Evolutionary conservation across 2,113 vertebrate species (phyloP).

Genomic region (Salvator merianae): DNA sequence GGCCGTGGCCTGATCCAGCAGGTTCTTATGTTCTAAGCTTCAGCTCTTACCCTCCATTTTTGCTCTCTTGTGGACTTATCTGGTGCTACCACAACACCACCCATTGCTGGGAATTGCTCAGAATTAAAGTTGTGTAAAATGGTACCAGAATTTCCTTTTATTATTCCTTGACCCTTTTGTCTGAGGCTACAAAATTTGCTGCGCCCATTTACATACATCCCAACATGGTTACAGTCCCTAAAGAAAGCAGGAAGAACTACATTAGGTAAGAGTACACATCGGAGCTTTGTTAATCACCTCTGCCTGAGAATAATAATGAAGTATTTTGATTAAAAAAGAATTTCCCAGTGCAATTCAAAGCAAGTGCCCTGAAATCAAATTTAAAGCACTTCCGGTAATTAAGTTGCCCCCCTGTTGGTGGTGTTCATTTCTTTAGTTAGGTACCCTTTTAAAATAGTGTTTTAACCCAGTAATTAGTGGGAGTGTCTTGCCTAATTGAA

Average conservation of each 20-base stretch:
- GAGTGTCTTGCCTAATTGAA: conserved; percentile 42
- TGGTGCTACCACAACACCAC: too few species aligned
- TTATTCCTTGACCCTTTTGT: too few species aligned
- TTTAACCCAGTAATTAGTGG: conserved; percentile 56
- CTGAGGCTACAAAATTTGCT: too few species aligned
- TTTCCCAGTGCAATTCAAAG: conserved; percentile 37
- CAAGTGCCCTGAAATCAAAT: conserved; percentile 37
- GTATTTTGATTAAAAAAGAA: conserved; percentile 46
- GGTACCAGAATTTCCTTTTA: too few species aligned
- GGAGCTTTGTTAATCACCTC: conserved; percentile 50
- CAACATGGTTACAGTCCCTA: conserved; percentile 22
- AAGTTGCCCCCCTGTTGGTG: conserved; percentile 43
- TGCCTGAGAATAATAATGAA: conserved; percentile 46
- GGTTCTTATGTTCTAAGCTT: too few species aligned
- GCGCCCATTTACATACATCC: not conserved
- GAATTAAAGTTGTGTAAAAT: too few species aligned
- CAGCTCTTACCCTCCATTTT: too few species aligned
- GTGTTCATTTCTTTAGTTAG: conserved; percentile 33
- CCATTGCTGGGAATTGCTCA: too few species aligned
- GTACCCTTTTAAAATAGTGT: not conserved
- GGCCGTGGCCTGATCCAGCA: too few species aligned
- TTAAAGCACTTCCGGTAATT: conserved; percentile 48
- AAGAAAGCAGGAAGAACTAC: conserved; percentile 18
- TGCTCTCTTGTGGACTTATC: too few species aligned
- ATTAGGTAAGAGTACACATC: conserved; percentile 18